phyloP scores from a whole-genome alignment of 1,140 invertebrate genomes.

The Polypedilum vanderplanki region DNA sequence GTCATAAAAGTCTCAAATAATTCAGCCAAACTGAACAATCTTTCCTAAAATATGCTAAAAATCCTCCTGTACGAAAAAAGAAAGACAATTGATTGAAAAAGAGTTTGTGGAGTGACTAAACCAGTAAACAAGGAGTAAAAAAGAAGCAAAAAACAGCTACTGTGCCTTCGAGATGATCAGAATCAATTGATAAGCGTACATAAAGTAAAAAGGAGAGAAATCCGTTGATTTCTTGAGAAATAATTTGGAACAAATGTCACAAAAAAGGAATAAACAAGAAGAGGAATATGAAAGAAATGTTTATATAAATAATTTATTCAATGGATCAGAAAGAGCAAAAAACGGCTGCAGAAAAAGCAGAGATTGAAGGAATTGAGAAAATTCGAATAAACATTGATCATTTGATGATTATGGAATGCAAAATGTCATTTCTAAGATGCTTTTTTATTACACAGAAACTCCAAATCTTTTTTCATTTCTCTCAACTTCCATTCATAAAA shows the following conservation, averaged over 20 bases:
- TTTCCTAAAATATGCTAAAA: not conserved
- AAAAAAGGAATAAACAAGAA: constrained; percentile 9
- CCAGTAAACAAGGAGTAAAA: not conserved
- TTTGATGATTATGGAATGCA: constrained; percentile 16
- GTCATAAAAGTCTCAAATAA: not conserved
- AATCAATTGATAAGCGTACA: not conserved
- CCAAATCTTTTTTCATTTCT: not conserved
- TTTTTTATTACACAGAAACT: constrained; percentile 11
- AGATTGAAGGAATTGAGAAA: not conserved
- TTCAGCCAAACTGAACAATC: not conserved
- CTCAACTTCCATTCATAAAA: constrained; percentile 10
- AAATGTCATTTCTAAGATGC: constrained; percentile 27
- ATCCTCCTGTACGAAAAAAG: not conserved
- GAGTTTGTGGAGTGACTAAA: not conserved
- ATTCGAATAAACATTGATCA: constrained; percentile 27
- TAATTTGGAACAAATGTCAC: constrained; percentile 11
- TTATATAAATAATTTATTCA: constrained; percentile 27
- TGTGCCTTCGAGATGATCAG: not conserved
- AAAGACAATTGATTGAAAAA: constrained; percentile 13
- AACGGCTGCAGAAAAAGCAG: not conserved
- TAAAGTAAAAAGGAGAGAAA: not conserved
- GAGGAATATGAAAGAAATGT: not conserved
- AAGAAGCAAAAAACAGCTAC: constrained; percentile 11
- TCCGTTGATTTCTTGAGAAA: constrained; percentile 16
- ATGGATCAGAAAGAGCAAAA: not conserved